Evolutionary conservation across 2,113 vertebrate genomes (phyloP).

Genomic region (Semicossyphus pulcher): DNA sequence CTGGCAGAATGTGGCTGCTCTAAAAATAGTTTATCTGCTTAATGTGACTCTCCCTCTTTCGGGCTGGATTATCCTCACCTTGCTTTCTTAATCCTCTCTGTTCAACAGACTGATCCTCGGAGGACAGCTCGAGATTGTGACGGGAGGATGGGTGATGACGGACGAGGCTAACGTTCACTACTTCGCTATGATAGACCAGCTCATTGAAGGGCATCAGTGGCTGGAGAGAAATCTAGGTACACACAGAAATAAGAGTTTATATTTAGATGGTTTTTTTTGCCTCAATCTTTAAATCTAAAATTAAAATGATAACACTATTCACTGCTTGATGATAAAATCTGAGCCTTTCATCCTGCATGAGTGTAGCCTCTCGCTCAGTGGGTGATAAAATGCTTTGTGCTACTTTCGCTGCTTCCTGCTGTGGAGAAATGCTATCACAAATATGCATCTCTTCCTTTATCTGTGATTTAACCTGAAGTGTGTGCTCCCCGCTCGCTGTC

Average conservation of each 20-base stretch:
- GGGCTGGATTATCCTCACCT: conserved; percentile 67
- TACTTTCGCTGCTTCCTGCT: conserved; percentile 88
- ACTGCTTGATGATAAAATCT: conserved; percentile 22
- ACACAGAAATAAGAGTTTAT: not conserved
- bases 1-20: conserved; percentile 21
- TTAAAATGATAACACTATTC: conserved; percentile 8
- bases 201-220: conserved; percentile 99
- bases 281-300: not conserved
- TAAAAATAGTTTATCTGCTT: conserved; percentile 69
- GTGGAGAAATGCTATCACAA: conserved; percentile 70
- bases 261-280: not conserved
- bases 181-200: conserved; percentile 97
- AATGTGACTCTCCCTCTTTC: conserved; percentile 32
- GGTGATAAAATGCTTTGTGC: conserved; percentile 86
- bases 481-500: conserved; percentile 28
- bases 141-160: conserved; percentile 98
- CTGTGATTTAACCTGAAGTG: conserved; percentile 26
- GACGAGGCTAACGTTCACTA: conserved; percentile 97
- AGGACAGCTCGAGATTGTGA: conserved; percentile 96
- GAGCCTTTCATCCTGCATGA: conserved; percentile 20
- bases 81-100: conserved; percentile 61
- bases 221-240: conserved; percentile 94
- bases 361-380: conserved; percentile 74
- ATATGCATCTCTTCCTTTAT: conserved; percentile 21
- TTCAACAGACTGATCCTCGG: conserved; percentile 81